Evolutionary conservation across 2,888 invertebrate genomes (phyloP), one percentile per base, ranked within the genome.

Genomic region (Malthinus seriepunctatus): DNA sequence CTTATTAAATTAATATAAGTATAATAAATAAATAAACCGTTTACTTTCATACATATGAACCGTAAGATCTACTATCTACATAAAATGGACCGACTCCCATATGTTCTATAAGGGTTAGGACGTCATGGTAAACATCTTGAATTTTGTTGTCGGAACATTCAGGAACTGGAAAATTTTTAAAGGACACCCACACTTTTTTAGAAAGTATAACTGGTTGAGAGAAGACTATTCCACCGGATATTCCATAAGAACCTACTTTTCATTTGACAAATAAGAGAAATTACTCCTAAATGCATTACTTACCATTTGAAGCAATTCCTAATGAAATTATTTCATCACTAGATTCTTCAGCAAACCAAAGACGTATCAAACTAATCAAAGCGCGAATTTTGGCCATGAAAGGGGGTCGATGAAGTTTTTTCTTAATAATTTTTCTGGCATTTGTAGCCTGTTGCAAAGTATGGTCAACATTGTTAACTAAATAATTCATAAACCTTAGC

Each of bases 231-330:
- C 81, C 76, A 58, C 81, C 77, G 1, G 79, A 76, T 62, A 86
- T 78, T 48, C 82, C 83, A 73, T 84, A 85, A 8, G 82, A 73
- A 34, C 85, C 84, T 84, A 64, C 8, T 45, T 47, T 32, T 38
- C 50, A 44, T 12, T 23, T 32, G 32, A 32, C 9, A 42, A 32
- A 9, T 12, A 34, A 37, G 7, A 47, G 2, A 37, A 37, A 32
- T 52, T 23, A 47, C 39, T 42, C 3, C 32, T 15, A 42, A 51
- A 48, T 49, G 34, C 23, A 32, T 23, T 23, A 68, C 59, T 70
- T 76, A 83, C 84, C 86, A 69, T 84, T 74, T 53, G 86, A 85
- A 62, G 65, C 69, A 58, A 85, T 73, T 58, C 85, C 86, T 47
- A 86, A 74, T 56, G 80, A 82, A 39, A 84, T 75, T 49, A 86